A percentile compares a stretch with the other conserved stretches of the same genome.
These are phyloP conservation scores for Pygocentrus nattereri DNA, from an alignment of 2,797 vertebrate genomes.

Conservation along the genomic window DNA sequence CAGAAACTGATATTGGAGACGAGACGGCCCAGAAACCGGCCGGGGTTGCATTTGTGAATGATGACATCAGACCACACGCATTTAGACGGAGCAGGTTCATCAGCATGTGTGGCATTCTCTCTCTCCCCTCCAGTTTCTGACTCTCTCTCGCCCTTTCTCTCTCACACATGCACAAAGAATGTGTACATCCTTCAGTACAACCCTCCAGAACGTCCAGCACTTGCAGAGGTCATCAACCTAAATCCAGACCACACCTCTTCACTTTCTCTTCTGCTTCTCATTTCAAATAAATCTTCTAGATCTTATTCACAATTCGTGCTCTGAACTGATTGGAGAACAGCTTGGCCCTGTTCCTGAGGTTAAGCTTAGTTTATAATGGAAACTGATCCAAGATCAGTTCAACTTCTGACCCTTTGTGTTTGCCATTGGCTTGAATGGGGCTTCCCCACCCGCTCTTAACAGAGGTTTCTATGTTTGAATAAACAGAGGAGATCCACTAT, in stretches of 20 bases:
- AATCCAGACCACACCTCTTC: neutral
- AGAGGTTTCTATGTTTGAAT: slow-evolving; percentile 1
- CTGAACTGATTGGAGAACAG: neutral
- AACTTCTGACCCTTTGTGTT: too few relatives aligned
- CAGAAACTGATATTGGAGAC: slow-evolving; percentile 64
- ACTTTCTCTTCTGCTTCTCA: neutral
- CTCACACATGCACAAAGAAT: slow-evolving; percentile 50
- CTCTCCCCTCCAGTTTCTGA: slow-evolving; percentile 1
- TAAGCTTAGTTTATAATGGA: neutral
- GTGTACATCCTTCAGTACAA: slow-evolving; percentile 8
- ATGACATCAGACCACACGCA: slow-evolving; percentile 77
- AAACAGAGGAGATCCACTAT: slow-evolving; percentile 39
- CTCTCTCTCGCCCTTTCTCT: slow-evolving; percentile 5
- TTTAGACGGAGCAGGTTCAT: slow-evolving; percentile 72
- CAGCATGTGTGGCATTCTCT: slow-evolving; percentile 64
- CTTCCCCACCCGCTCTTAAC: slow-evolving; percentile 1
- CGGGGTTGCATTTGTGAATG: slow-evolving; percentile 63
- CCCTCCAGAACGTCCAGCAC: neutral
- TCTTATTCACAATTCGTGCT: too few relatives aligned
- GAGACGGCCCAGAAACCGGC: slow-evolving; percentile 52
- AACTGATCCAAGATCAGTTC: neutral
- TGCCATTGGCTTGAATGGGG: slow-evolving; percentile 11
- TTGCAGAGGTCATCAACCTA: neutral
- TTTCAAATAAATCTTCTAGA: neutral
- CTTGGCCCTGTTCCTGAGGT: neutral